Percentiles rank a stretch among this genome's conserved stretches.
Conservation (phyloP, 2,113 vertebrate genomes). For the Pimephales promelas region DNA sequence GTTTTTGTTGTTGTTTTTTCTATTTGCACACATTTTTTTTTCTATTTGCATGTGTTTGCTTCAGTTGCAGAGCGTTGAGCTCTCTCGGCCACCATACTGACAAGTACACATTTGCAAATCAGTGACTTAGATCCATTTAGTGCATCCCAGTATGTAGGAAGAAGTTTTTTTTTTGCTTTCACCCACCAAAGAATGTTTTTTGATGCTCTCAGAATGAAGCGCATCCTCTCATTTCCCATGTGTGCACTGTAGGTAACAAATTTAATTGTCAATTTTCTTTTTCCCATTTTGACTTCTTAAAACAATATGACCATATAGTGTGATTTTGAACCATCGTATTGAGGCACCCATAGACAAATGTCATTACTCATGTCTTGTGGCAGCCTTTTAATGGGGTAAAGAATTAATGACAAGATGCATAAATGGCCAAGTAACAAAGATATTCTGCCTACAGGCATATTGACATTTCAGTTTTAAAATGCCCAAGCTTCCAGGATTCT, state of each 20-base stretch:
- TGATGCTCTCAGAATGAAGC: constrained; percentile 3
- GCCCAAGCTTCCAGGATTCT: not conserved
- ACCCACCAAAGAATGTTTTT: not conserved
- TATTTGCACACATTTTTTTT: too few species aligned
- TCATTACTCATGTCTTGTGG: not conserved
- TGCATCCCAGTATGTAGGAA: not conserved
- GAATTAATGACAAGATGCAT: not conserved
- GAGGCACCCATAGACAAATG: not conserved
- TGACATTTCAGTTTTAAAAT: not conserved
- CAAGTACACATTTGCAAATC: not conserved
- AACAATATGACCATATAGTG: not conserved
- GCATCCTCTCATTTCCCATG: constrained; percentile 15
- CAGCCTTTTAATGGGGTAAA: constrained; percentile 26
- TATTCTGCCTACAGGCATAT: not conserved
- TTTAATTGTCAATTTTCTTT: not conserved
- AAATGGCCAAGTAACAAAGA: not conserved
- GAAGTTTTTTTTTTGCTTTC: constrained; percentile 10
- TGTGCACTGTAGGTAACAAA: not conserved
- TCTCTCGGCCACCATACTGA: too few species aligned
- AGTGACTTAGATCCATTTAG: not conserved
- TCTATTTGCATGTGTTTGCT: too few species aligned
- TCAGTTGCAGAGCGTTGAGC: too few species aligned
- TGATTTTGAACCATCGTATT: not conserved
- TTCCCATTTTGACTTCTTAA: not conserved
- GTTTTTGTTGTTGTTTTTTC: too few species aligned